Conservation (phyloP, 2,113 vertebrate species). For the Catharus minimus region DNA sequence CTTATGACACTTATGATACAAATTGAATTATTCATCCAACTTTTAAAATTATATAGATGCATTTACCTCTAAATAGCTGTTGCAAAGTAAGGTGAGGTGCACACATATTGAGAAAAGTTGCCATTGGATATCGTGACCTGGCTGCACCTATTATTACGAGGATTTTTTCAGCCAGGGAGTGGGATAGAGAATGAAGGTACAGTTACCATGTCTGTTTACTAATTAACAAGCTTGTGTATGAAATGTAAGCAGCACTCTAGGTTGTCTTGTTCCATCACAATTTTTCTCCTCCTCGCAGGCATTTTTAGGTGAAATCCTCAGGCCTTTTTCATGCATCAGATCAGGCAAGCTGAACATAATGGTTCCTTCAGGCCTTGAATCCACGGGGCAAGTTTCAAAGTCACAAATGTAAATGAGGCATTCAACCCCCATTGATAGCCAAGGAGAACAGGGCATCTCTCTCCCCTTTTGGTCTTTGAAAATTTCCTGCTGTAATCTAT, state of each 20-base stretch:
- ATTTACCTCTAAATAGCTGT: not conserved
- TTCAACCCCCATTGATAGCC: not conserved
- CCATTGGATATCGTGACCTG: not conserved
- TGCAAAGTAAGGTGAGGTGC: not conserved
- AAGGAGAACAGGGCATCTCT: not conserved
- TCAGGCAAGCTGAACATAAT: not conserved
- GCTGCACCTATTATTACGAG: not conserved
- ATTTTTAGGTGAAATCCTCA: not conserved
- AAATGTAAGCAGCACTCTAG: not conserved
- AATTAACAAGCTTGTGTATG: not conserved
- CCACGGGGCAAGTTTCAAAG: not conserved
- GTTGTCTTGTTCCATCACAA: not conserved
- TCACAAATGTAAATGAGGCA: conserved; percentile 9
- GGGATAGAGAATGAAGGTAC: not conserved
- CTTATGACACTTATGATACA: not conserved
- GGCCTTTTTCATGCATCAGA: not conserved
- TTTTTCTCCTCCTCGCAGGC: not conserved
- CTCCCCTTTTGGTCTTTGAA: not conserved
- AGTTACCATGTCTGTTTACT: not conserved
- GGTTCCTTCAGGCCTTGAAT: not conserved
- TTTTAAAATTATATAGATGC: not conserved
- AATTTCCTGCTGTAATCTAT: conserved; percentile 3
- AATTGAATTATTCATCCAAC: not conserved
- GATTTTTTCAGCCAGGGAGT: not conserved
- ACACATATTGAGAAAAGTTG: not conserved